These are phyloP conservation scores for Toxotes chatareus DNA, from an alignment of 2,113 vertebrate species.

Conservation along the genomic window DNA sequence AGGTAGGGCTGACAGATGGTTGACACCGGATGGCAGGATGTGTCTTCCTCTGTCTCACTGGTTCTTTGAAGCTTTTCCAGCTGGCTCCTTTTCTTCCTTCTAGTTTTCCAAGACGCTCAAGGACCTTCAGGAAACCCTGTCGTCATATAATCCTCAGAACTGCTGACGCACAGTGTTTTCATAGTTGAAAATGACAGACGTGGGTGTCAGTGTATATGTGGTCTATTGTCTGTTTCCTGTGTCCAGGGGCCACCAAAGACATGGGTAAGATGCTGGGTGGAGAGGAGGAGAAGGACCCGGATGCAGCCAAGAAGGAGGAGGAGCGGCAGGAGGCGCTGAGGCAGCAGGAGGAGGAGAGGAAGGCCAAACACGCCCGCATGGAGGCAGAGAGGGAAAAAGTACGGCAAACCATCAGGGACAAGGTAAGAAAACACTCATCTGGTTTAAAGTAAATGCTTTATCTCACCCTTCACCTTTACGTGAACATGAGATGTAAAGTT, in stretches of 20 bases:
- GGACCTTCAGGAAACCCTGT: constrained; percentile 5
- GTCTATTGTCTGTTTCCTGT: background rate
- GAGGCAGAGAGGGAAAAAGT: constrained; percentile 97
- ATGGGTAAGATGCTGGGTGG: constrained; percentile 99
- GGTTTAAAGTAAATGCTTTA: too few species aligned
- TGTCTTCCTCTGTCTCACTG: constrained; percentile 44
- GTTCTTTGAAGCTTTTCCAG: constrained; percentile 58
- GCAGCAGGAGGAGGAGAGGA: constrained; percentile 97
- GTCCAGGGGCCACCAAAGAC: constrained; percentile 97
- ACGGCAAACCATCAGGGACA: constrained; percentile 97
- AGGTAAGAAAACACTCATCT: constrained; percentile 83
- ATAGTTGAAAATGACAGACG: background rate
- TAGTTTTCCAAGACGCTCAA: constrained; percentile 34
- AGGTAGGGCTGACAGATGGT: constrained; percentile 52
- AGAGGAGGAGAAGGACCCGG: constrained; percentile 97
- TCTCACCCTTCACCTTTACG: too few species aligned
- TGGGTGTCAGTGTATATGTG: constrained; percentile 1
- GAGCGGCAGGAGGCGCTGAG: constrained; percentile 95
- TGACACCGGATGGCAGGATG: constrained; percentile 13
- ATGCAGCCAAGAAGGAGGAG: constrained; percentile 97
- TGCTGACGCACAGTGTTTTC: background rate
- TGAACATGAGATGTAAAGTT: too few species aligned
- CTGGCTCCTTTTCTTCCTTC: constrained; percentile 41
- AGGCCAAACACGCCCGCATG: constrained; percentile 96
- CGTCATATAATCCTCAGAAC: constrained; percentile 22